Base-by-base conservation (phyloP, 1,140 invertebrate species). In the Zeugodacus cucurbitae region DNA sequence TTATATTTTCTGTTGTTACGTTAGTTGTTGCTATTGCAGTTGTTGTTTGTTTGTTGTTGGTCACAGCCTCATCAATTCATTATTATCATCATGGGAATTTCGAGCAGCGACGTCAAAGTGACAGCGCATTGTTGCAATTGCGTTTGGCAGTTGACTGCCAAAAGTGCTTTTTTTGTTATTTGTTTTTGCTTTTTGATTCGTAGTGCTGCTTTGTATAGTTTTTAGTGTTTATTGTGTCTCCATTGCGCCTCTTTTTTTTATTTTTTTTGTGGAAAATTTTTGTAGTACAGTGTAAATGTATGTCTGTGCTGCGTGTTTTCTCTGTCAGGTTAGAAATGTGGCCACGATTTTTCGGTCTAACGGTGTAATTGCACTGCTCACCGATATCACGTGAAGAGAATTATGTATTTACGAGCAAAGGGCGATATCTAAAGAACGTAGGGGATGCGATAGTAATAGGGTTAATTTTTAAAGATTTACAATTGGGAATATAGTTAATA, bases 21-120 rank as follows among this genome's bases (percentile, higher is more conserved):
- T 32, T n/a, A 4, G 29, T 32, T 37, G 20, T 22, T 70, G 17
- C n/a, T n/a, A n/a, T n/a, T n/a, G n/a, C n/a, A n/a, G n/a, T n/a
- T n/a, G n/a, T n/a, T n/a, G n/a, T n/a, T n/a, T n/a, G n/a, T n/a
- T 41, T 74, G 67, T 74, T 41, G 67, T 14, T 26, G 22, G 41
- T 37, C 34, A 74, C 64, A 74, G 32, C n/a, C 48, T 74, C 62
- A 88, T 88, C 44, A 86, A 86, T 86, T 86, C 85, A 58, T 86
- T 86, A 86, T 86, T 86, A 86, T 58, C 85, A 86, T 86, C 85
- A 86, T 86, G 85, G 85, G 85, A 86, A 86, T 86, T 86, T 58
- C 54, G 85, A 29, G 74, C 74, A 26, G 37, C 26, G 44, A 54
- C 7, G 74, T 29, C 17, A 3, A 48, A 48, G 74, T 82, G 74